Evolutionary conservation across 2,113 vertebrate species (phyloP), one percentile per base, ranked within the genome.

Genomic region (Microcebus tavaratra): DNA sequence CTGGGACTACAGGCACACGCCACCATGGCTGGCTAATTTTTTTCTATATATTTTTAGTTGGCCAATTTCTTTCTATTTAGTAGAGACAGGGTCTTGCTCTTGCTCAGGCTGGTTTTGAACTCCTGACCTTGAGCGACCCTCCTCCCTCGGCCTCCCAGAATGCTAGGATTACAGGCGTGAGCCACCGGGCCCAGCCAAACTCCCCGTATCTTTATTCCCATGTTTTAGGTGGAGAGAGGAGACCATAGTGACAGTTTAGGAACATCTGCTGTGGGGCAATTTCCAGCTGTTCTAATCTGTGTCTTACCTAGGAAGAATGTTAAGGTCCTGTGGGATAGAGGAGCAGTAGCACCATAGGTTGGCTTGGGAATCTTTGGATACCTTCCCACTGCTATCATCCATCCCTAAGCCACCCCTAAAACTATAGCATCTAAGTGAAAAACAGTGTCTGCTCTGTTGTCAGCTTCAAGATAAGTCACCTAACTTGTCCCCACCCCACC

Each of bases 231-330:
- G 27, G 63, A 88, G 42, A 93, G 31, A 59, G 81, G 42, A 94
- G 31, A 59, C 76, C 42, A 7, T 11, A 63, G 84, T 72, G 39
- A 85, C 81, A 73, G 61, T n/a, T 96, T 92, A 87, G 42, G 57
- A 90, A 50, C 2, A 81, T 29, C 18, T 87, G 53, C 48, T 68
- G 3, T 67, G 31, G 55, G 65, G 90, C 78, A 82, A 5, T 90
- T 96, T 89, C 59, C 17, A 61, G 68, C 73, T 96, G 1, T 81
- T 95, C 76, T 70, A 25, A 63, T 92, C 42, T 95, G 59, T 94
- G 50, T 73, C 36, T 86, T 90, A 55, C 21, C 23, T 80, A 75
- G 70, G 34, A 90, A 78, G 79, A 84, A 72, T 88, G 45, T 76
- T 92, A 89, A 72, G 34, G 39, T 78, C 73, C 76, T 87, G 0